Evolutionary conservation across 2,888 invertebrate species (phyloP), one percentile per base, ranked within the genome.

Genomic region (Brassicogethes aeneus): DNA sequence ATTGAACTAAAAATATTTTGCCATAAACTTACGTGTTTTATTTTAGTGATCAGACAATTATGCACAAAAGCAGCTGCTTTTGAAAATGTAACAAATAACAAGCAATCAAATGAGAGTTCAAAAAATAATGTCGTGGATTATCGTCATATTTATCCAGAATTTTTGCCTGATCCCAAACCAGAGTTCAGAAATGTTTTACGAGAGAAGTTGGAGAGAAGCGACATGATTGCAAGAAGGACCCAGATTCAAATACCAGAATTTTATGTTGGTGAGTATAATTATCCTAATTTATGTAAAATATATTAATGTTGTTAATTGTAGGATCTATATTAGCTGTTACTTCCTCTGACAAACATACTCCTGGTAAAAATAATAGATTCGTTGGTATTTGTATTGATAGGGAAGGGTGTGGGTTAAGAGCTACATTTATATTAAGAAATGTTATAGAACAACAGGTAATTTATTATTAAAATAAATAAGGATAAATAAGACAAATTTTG

Each of bases 331-430:
- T 97, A 61, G 86, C 91, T 17, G 92, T 96, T 0, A 87, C 85
- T 2, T 80, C 84, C 47, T 81, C 93, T 0, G 94, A 96, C 66
- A 76, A 75, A 2, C 87, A 92, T 72, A 79, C 91, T 2, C 81
- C 86, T 16, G 85, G 83, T 35, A 94, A 94, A 70, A 72, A 76
- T 0, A 89, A 82, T 57, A 77, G 82, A 60, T 93, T 95, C 73
- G 83, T 94, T 30, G 95, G 99, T 2, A 93, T 99, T 56, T 99
- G 99, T 60, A 95, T 96, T 52, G 76, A 87, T 52, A 73, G 93
- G 39, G 77, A 76, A 52, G 85, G 86, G 2, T 76, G 80, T 60
- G 97, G 96, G 0, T 71, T 99, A 7, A 73, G 86, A 46, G 84
- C 94, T 3, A 76, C 77, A 40, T 95, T 97, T 60, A 84, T 82